Evolutionary conservation across 2,113 vertebrate species (phyloP).

Genomic region (Holacanthus passer): DNA sequence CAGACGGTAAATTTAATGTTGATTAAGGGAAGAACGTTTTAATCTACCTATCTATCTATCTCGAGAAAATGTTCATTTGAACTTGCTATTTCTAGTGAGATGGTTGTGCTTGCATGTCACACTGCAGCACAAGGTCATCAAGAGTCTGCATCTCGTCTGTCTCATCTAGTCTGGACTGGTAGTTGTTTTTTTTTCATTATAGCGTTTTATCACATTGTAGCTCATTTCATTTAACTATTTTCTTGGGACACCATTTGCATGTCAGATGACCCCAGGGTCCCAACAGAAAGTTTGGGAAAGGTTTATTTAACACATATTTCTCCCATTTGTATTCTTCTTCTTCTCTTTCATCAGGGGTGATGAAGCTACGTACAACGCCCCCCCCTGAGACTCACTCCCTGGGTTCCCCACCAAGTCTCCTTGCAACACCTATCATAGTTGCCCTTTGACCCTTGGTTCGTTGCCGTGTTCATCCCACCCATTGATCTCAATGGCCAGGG

Average conservation of each 20-base stretch:
- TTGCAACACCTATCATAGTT: no score
- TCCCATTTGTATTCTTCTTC: not conserved
- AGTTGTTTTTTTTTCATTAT: not conserved
- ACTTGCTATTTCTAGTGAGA: not conserved
- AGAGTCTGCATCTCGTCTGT: constrained; percentile 22
- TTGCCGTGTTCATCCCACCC: no score
- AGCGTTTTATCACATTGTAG: not conserved
- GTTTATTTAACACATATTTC: no score
- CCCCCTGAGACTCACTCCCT: no score
- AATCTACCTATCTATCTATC: no score
- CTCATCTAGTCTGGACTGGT: not conserved
- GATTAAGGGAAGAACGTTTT: not conserved
- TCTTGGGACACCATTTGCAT: not conserved
- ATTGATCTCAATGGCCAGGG: no score
- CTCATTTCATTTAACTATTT: not conserved
- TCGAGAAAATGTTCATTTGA: not conserved
- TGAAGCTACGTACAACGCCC: no score
- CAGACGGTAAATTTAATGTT: not conserved
- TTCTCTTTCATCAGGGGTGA: no score
- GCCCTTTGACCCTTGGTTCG: no score
- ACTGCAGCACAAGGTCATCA: not conserved
- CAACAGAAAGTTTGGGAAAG: not conserved
- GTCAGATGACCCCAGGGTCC: not conserved
- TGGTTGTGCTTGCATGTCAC: not conserved
- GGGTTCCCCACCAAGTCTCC: no score